phyloP scores from a whole-genome alignment of 2,888 invertebrate genomes.

The Cistogaster globosa region DNA sequence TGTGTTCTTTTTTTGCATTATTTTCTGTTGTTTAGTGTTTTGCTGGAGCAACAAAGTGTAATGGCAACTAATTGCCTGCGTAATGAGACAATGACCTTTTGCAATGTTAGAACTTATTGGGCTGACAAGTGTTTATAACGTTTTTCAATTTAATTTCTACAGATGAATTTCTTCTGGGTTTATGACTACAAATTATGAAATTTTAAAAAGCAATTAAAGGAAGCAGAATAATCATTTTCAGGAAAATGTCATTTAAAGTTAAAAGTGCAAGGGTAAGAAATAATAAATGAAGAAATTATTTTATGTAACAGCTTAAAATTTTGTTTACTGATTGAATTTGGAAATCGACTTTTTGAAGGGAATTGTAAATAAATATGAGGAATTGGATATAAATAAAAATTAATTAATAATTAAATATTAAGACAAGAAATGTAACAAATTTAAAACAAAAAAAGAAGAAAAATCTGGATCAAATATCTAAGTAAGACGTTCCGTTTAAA shows the following conservation, averaged over 20 bases:
- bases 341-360: too few species aligned
- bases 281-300: not conserved
- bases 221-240: not conserved
- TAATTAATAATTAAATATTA: too few species aligned
- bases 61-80: constrained; percentile 71
- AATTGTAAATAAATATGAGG: too few species aligned
- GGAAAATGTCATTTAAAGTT: not conserved
- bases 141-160: constrained; percentile 5
- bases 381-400: too few species aligned
- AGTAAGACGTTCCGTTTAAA: too few species aligned
- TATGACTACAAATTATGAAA: constrained; percentile 18
- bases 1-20: constrained; percentile 4
- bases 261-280: not conserved
- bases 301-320: too few species aligned
- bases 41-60: constrained; percentile 54
- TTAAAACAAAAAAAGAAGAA: too few species aligned
- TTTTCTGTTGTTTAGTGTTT: constrained; percentile 24
- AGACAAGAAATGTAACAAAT: too few species aligned
- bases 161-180: not conserved
- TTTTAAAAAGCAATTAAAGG: constrained; percentile 5
- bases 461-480: too few species aligned
- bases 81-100: constrained; percentile 74
- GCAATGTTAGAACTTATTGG: constrained; percentile 37
- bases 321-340: too few species aligned
- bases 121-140: constrained; percentile 37